Percentiles rank a stretch among this genome's conserved stretches.
phyloP scores from a whole-genome alignment of 2,888 invertebrate species.

The Deilephila porcellus region DNA sequence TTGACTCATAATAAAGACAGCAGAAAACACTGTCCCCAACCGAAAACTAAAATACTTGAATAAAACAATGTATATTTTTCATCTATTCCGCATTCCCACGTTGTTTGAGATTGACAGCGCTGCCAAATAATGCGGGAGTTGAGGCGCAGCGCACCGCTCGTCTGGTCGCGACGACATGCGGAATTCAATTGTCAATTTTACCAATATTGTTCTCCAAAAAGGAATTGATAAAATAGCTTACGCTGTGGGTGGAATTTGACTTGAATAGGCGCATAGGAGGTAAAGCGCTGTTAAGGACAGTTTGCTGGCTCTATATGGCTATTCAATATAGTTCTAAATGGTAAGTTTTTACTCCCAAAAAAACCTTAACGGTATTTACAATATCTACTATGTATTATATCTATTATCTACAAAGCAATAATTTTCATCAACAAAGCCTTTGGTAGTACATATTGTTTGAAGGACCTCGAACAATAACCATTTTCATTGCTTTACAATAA shows the following conservation, averaged over 20 bases:
- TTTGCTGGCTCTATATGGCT: too few relatives aligned
- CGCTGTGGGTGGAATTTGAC: background rate
- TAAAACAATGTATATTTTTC: conserved; percentile 33
- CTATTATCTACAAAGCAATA: background rate
- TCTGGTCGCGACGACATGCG: background rate
- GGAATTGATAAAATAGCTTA: background rate
- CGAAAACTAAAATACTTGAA: background rate
- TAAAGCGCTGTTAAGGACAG: too few relatives aligned
- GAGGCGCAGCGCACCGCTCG: conserved; percentile 5
- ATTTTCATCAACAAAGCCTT: conserved; percentile 9
- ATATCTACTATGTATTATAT: background rate
- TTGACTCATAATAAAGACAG: too few relatives aligned
- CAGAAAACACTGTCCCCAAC: background rate
- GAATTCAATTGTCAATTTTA: conserved; percentile 28
- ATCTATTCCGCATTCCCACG: conserved; percentile 37
- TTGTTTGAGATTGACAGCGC: conserved; percentile 46
- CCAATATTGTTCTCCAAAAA: conserved; percentile 20
- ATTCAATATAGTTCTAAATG: too few relatives aligned
- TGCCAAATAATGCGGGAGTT: conserved; percentile 45
- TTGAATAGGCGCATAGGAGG: too few relatives aligned
- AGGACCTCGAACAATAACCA: background rate
- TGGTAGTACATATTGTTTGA: conserved; percentile 6
- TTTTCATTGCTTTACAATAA: background rate
- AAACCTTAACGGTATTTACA: too few relatives aligned
- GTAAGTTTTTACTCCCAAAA: too few relatives aligned